Evolutionary conservation across 2,888 invertebrate species (phyloP).

Genomic region (Coleophora deauratella): DNA sequence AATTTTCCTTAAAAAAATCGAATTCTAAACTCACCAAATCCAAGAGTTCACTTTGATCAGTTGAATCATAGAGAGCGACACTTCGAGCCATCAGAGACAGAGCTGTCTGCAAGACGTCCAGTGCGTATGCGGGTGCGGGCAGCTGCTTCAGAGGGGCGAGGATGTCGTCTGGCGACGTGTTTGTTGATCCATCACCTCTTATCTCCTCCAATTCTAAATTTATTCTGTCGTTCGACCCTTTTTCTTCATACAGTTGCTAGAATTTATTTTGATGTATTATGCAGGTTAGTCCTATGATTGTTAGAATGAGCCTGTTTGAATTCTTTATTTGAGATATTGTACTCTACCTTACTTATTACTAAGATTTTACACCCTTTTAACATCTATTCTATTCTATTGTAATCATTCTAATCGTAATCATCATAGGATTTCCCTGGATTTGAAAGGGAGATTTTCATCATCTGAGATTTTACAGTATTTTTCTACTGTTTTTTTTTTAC

Average conservation of each 20-base stretch:
- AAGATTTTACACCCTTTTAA: no score
- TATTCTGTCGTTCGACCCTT: slow-evolving; percentile 34
- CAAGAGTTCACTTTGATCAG: slow-evolving; percentile 30
- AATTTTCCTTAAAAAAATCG: no score
- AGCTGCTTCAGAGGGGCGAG: slow-evolving; percentile 45
- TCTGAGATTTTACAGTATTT: no score
- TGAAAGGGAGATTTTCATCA: no score
- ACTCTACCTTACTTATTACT: no score
- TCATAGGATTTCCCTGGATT: no score
- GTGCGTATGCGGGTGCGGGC: slow-evolving; percentile 54
- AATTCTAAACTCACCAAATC: slow-evolving; percentile 35
- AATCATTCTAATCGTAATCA: no score
- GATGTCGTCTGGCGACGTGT: slow-evolving; percentile 25
- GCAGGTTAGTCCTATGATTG: no score
- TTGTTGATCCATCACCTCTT: slow-evolving; percentile 22
- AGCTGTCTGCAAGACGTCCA: slow-evolving; percentile 45
- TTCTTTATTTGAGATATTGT: no score
- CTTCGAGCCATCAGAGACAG: slow-evolving; percentile 46
- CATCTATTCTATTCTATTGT: no score
- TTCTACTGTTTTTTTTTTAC: no score
- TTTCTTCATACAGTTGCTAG: slow-evolving; percentile 3
- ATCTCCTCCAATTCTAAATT: slow-evolving; percentile 46
- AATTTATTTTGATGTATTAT: background rate
- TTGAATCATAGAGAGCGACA: slow-evolving; percentile 28
- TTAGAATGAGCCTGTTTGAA: no score